These are phyloP conservation scores for Orchestia grillus DNA, from an alignment of 1,140 invertebrate genomes.

Conservation along the genomic window DNA sequence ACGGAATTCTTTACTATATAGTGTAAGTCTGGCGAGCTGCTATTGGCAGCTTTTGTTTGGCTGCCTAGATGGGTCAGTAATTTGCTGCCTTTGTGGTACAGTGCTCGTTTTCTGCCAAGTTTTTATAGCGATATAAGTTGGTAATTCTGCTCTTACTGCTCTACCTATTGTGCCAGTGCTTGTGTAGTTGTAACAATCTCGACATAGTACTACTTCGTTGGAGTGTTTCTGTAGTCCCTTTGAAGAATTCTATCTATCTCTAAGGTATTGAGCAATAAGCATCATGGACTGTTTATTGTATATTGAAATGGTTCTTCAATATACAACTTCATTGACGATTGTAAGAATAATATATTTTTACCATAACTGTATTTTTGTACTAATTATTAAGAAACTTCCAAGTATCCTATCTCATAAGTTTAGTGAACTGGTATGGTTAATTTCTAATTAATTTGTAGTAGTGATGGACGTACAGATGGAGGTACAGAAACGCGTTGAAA, in stretches of 20 bases:
- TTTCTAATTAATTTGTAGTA: neutral
- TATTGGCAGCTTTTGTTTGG: neutral
- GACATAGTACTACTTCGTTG: neutral
- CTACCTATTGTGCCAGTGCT: neutral
- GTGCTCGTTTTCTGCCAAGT: neutral
- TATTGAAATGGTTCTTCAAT: neutral
- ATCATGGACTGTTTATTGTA: neutral
- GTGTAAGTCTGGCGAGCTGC: neutral
- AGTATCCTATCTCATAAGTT: neutral
- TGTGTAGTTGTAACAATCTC: neutral
- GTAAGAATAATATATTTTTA: constrained; percentile 30
- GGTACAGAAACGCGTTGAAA: neutral
- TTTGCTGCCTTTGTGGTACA: neutral
- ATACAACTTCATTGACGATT: neutral
- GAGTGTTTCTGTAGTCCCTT: neutral
- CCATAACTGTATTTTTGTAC: constrained; percentile 43
- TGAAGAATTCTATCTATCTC: neutral
- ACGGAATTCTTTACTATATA: neutral
- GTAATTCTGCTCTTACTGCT: neutral
- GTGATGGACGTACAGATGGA: neutral
- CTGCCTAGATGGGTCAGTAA: neutral
- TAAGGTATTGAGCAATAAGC: neutral
- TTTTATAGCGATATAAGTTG: neutral
- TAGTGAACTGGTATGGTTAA: neutral
- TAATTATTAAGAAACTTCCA: constrained; percentile 24